Evolutionary conservation across 2,797 vertebrate genomes (phyloP), one percentile per base, ranked within the genome.

Genomic region (Acanthiza pusilla): DNA sequence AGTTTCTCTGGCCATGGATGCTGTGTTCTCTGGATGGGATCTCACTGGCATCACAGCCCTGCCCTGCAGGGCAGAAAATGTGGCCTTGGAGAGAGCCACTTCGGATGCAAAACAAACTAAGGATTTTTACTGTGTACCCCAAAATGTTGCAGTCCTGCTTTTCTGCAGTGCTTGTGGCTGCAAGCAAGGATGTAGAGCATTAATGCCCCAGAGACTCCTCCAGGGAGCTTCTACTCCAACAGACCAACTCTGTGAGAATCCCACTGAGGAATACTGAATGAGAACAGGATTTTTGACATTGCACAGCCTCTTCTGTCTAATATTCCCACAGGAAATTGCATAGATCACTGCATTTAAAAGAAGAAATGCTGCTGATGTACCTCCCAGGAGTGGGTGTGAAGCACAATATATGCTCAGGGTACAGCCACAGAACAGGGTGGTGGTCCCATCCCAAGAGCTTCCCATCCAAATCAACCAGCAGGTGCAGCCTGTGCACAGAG

Each of bases 371-470:
- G 10, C 50, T 60, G 40, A 9, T 27, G 4, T 23, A n/a, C n/a
- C n/a, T n/a, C n/a, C n/a, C n/a, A 26, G 74, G 58, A 43, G 23
- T 1, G 11, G 16, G 10, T 21, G 9, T 3, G 5, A 25, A 25
- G 40, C 53, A 12, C 2, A 2, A 11, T 22, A 43, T 12, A 6
- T 2, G 3, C 2, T 6, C 30, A 13, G 2, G 8, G 4, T 43
- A 20, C 32, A 82, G 71, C 50, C 38, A 29, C 7, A 15, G 67
- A 50, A 32, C 3, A 40, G 48, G 36, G 5, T 6, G 40, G 25
- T 50, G 30, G 34, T 51, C 50, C 20, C 71, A 36, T 63, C 42
- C 36, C 57, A 34, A 77, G 22, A 61, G 29, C 13, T 88, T 58
- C 43, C 57, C 61, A 16, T n/a, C 54, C 50, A 54, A 78, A 61